Percentiles rank a stretch among this genome's conserved stretches.
Evolutionary conservation across 2,113 vertebrate genomes (phyloP).

Genomic region (Platysternon megacephalum): DNA sequence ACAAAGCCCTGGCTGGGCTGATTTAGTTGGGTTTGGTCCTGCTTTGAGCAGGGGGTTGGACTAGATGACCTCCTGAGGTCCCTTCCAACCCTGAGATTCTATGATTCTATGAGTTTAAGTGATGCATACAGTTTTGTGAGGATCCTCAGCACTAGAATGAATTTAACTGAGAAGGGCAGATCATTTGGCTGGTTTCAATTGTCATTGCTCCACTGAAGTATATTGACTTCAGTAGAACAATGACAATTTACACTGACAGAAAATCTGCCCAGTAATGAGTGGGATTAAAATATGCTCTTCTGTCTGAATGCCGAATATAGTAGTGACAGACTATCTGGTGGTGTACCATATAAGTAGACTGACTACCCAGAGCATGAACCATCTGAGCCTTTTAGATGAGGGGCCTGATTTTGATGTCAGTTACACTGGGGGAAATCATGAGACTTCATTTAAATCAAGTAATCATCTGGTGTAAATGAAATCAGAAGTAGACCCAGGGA

Average conservation of each 20-base stretch:
- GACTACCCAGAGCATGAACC: background rate
- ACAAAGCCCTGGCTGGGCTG: too few relatives aligned
- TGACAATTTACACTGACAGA: background rate
- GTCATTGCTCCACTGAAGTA: background rate
- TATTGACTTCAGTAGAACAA: background rate
- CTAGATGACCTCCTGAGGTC: too few relatives aligned
- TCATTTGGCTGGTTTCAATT: background rate
- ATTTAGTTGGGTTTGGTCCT: too few relatives aligned
- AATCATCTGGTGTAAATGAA: background rate
- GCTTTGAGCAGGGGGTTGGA: too few relatives aligned
- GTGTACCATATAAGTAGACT: background rate
- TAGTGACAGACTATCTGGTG: background rate
- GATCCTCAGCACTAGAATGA: background rate
- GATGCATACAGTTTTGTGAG: background rate
- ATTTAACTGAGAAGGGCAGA: background rate
- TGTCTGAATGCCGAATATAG: background rate
- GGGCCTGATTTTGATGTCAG: background rate
- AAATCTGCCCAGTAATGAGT: background rate
- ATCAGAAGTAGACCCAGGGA: background rate
- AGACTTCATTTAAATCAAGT: background rate
- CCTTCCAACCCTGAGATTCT: too few relatives aligned
- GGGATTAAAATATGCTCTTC: background rate
- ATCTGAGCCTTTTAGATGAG: background rate
- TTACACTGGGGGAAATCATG: background rate
- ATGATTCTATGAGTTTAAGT: background rate